Conservation (phyloP, 64 coral and sea anemone species). For the Catalaphyllia jardinei region DNA sequence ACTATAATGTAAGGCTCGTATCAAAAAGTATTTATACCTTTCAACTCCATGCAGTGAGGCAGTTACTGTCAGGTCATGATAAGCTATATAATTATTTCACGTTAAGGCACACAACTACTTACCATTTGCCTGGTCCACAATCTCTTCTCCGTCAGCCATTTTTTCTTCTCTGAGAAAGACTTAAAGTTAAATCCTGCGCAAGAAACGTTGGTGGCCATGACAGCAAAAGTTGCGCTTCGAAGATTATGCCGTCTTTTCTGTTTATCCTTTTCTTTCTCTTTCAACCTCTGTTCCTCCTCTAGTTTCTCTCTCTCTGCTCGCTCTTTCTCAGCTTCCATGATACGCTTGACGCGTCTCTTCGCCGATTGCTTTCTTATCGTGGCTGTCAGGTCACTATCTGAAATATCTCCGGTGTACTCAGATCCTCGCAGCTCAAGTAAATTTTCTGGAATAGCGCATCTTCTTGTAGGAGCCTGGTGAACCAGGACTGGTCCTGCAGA, state of each 20-base stretch:
- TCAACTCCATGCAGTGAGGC: too few relatives aligned
- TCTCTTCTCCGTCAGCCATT: slow-evolving; percentile 59
- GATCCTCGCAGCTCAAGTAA: slow-evolving; percentile 56
- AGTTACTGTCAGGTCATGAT: too few relatives aligned
- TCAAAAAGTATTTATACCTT: too few relatives aligned
- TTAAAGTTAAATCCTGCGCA: slow-evolving; percentile 51
- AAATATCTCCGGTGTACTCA: slow-evolving; percentile 11
- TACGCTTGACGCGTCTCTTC: slow-evolving; percentile 68
- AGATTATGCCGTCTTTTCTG: not conserved
- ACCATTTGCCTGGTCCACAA: slow-evolving; percentile 14
- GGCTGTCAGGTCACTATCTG: slow-evolving; percentile 23
- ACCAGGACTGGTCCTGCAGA: slow-evolving; percentile 10
- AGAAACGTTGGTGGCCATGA: slow-evolving; percentile 46
- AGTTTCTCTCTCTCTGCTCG: slow-evolving; percentile 39
- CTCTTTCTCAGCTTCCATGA: slow-evolving; percentile 64
- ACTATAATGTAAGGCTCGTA: too few relatives aligned
- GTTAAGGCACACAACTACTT: slow-evolving; percentile 5
- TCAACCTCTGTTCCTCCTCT: slow-evolving; percentile 1
- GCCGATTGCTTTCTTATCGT: slow-evolving; percentile 75
- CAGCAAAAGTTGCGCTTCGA: slow-evolving; percentile 16
- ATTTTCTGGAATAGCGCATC: not conserved
- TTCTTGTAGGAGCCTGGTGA: not conserved
- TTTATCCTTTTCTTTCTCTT: not conserved
- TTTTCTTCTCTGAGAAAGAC: slow-evolving; percentile 58
- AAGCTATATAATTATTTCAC: too few relatives aligned